Conservation (phyloP, 2,888 invertebrate genomes). For the Electrophaes corylata region DNA sequence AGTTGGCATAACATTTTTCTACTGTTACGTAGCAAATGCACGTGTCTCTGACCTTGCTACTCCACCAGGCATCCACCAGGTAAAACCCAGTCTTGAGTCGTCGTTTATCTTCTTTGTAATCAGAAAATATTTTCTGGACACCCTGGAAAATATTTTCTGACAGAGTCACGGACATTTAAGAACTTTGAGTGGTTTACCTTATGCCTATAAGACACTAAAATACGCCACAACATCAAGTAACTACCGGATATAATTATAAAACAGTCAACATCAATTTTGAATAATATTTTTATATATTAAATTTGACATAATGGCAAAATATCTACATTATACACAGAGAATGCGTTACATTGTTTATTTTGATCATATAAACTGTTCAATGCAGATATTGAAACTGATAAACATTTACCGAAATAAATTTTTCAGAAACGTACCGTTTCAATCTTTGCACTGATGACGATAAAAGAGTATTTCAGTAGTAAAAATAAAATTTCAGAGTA, state of each 20-base stretch:
- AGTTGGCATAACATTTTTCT: constrained; percentile 46
- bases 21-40: constrained; percentile 8
- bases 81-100: too few species aligned
- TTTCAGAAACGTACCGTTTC: constrained; percentile 39
- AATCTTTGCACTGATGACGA: constrained; percentile 59
- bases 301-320: constrained; percentile 81
- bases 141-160: too few species aligned
- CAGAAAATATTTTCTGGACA: too few species aligned
- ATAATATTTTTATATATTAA: constrained; percentile 78
- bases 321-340: constrained; percentile 79
- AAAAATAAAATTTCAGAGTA: constrained; percentile 81
- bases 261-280: constrained; percentile 85
- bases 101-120: too few species aligned
- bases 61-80: too few species aligned
- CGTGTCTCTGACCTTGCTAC: neutral
- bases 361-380: constrained; percentile 59
- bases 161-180: constrained; percentile 25
- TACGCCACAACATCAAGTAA: constrained; percentile 85
- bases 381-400: constrained; percentile 55
- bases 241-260: constrained; percentile 83
- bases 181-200: constrained; percentile 71
- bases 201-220: constrained; percentile 82
- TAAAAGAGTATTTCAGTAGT: constrained; percentile 76
- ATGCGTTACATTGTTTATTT: constrained; percentile 63
- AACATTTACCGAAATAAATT: constrained; percentile 23